A percentile compares a stretch with the other conserved stretches of the same genome.
Conservation (phyloP, 37 sponge, comb jelly and placozoan species). For the Aplysina aerophoba region DNA sequence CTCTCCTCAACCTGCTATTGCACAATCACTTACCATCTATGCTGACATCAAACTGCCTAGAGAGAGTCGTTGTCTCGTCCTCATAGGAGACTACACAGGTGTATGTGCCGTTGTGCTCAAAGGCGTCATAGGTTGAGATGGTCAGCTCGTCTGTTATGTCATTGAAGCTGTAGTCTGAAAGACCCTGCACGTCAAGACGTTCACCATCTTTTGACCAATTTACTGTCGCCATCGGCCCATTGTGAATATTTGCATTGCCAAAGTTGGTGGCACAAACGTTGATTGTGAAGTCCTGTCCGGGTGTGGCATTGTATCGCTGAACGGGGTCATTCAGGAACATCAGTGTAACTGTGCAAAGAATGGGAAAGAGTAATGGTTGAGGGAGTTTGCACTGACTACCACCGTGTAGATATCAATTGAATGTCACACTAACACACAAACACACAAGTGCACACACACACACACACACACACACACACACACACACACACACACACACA, state of each 20-base stretch:
- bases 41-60: background rate
- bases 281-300: background rate
- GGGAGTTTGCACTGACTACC: no score
- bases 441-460: constrained; percentile 6
- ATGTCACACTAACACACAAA: background rate
- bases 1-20: no score
- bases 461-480: constrained; percentile 21
- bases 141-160: background rate
- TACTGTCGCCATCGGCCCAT: no score
- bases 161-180: background rate
- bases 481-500: constrained; percentile 30
- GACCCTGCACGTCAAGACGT: background rate
- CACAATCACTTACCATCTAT: background rate
- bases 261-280: background rate
- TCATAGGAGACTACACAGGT: background rate
- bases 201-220: background rate
- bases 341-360: no score
- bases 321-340: no score
- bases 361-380: no score
- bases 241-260: no score
- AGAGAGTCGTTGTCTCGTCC: background rate
- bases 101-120: background rate
- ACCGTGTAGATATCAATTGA: no score
- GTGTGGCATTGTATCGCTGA: no score
- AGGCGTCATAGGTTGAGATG: background rate